These are phyloP conservation scores for Mimumesa dahlbomi DNA, from an alignment of 2,888 invertebrate species.

Conservation along the genomic window DNA sequence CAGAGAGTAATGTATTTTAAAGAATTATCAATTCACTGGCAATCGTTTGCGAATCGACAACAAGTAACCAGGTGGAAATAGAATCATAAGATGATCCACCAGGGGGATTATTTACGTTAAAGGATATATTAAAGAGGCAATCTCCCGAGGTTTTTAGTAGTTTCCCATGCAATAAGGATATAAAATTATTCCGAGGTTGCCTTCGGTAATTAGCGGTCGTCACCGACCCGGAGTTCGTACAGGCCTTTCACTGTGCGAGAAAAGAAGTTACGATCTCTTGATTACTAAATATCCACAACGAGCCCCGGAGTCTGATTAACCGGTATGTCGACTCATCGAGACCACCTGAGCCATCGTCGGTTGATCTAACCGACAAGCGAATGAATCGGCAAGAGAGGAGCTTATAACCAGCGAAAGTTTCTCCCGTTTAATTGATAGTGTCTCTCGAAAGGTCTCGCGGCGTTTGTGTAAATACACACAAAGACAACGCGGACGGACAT, in stretches of 20 bases:
- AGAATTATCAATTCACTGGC: too few species aligned
- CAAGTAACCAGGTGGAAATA: too few species aligned
- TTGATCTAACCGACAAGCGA: constrained; percentile 43
- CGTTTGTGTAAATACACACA: too few species aligned
- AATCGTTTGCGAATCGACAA: too few species aligned
- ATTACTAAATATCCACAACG: constrained; percentile 50
- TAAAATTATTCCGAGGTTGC: constrained; percentile 29
- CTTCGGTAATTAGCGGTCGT: constrained; percentile 41
- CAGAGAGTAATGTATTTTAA: too few species aligned
- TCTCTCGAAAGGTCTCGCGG: constrained; percentile 1
- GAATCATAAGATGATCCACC: too few species aligned
- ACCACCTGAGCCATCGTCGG: constrained; percentile 57
- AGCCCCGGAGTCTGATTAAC: constrained; percentile 54
- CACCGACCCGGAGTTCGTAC: constrained; percentile 14
- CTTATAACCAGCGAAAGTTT: constrained; percentile 69
- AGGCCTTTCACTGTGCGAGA: constrained; percentile 50
- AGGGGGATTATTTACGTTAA: too few species aligned
- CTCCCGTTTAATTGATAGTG: constrained; percentile 42
- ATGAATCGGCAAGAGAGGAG: constrained; percentile 51
- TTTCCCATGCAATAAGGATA: constrained; percentile 28
- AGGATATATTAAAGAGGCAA: too few species aligned
- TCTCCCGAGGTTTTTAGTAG: too few species aligned
- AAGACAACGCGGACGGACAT: too few species aligned
- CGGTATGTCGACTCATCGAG: constrained; percentile 63
- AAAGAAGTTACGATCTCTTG: constrained; percentile 51